Evolutionary conservation across 53 echinoderm and acorn worm genomes (phyloP).

Genomic region (Pentamera pediparva): DNA sequence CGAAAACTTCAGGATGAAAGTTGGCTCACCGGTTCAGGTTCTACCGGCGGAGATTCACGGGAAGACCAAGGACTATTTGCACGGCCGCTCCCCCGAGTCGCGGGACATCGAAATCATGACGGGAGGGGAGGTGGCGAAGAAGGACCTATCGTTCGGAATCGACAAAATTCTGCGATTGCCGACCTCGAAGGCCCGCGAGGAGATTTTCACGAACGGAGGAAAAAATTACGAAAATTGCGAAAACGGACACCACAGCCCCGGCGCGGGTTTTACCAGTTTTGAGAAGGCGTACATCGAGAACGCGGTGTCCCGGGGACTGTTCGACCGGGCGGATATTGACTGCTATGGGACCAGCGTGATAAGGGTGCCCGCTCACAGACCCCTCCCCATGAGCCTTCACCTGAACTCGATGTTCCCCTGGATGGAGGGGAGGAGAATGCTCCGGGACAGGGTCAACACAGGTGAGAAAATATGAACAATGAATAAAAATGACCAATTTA

Average conservation of each 20-base stretch:
- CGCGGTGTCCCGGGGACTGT: slow-evolving; percentile 1
- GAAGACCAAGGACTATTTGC: not conserved
- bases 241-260: not conserved
- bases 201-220: not conserved
- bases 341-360: slow-evolving; percentile 34
- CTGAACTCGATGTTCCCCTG: slow-evolving; percentile 29
- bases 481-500: too few species aligned
- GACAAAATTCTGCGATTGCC: slow-evolving; percentile 22
- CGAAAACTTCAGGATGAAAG: slow-evolving; percentile 24
- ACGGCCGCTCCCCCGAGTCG: not conserved
- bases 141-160: slow-evolving; percentile 28
- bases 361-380: slow-evolving; percentile 39
- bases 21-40: not conserved
- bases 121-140: slow-evolving; percentile 1
- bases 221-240: not conserved
- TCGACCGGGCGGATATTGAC: slow-evolving; percentile 6
- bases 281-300: not conserved
- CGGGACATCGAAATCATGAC: not conserved
- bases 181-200: slow-evolving; percentile 16
- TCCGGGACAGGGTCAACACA: slow-evolving; percentile 26
- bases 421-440: slow-evolving; percentile 31
- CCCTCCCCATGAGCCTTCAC: slow-evolving; percentile 21
- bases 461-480: slow-evolving; percentile 20
- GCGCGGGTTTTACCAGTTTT: too few species aligned
- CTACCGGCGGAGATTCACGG: not conserved